phyloP scores from a whole-genome alignment of 2,888 invertebrate species.

The Adelphocoris suturalis region DNA sequence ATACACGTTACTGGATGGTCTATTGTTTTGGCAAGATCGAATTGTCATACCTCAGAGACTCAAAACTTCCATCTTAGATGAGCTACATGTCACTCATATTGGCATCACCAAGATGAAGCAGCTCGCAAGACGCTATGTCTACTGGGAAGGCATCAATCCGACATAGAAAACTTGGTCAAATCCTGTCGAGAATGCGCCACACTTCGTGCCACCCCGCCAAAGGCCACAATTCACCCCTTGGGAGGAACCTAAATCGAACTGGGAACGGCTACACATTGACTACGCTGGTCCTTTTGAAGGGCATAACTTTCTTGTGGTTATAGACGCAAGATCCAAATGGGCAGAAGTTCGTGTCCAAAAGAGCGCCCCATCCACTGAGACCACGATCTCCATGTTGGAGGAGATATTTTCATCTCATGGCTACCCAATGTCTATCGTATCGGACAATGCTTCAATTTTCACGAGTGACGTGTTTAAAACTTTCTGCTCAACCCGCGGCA shows the following conservation, averaged over 20 bases:
- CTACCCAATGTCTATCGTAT: not conserved
- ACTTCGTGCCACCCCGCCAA: not conserved
- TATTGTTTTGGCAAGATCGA: conserved; percentile 1
- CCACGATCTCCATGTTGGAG: too few species aligned
- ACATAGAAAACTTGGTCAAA: not conserved
- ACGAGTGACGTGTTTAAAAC: not conserved
- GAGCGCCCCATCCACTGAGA: not conserved
- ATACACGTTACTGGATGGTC: not conserved
- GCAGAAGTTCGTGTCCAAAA: not conserved
- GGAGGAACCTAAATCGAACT: not conserved
- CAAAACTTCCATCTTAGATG: not conserved
- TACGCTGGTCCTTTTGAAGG: not conserved
- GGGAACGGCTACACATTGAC: not conserved
- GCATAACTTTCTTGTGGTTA: not conserved
- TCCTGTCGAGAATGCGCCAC: not conserved
- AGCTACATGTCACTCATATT: conserved; percentile 1
- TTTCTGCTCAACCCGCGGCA: conserved; percentile 62
- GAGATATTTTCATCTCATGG: not conserved
- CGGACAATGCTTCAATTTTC: not conserved
- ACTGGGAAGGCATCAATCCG: not conserved
- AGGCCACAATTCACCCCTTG: not conserved
- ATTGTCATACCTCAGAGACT: not conserved
- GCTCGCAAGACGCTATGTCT: conserved; percentile 15
- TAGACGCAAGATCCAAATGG: not conserved
- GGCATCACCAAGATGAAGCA: conserved; percentile 6